A percentile compares a stretch with the other conserved stretches of the same genome.
phyloP scores from a whole-genome alignment of 2,797 vertebrate species.

The Lycodopsis pacificus region DNA sequence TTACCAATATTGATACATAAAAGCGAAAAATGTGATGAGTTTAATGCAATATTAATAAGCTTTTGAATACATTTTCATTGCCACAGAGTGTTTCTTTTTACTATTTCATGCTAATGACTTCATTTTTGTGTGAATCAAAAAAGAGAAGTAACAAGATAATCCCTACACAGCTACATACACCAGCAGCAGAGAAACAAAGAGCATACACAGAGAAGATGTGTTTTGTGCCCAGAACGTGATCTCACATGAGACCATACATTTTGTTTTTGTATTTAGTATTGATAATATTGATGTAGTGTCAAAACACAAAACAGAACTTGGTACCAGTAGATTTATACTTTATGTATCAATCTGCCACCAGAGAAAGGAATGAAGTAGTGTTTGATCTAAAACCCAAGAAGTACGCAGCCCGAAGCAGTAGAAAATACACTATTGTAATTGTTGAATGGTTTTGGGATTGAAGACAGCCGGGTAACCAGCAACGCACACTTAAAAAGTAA shows the following conservation, averaged over 20 bases:
- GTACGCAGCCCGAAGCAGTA: too few relatives aligned
- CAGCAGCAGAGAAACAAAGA: constrained; percentile 2
- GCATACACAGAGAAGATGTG: neutral
- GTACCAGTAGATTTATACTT: neutral
- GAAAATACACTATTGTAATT: neutral
- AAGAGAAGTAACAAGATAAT: neutral
- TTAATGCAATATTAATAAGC: neutral
- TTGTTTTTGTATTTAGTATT: too few relatives aligned
- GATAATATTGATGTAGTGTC: too few relatives aligned
- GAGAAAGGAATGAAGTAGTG: neutral
- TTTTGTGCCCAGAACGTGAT: neutral
- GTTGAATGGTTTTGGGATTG: neutral
- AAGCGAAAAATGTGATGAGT: neutral
- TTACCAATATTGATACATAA: neutral
- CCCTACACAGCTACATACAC: neutral
- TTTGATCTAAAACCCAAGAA: neutral
- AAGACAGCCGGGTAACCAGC: neutral
- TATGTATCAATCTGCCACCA: neutral
- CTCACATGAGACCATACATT: neutral
- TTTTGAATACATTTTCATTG: neutral
- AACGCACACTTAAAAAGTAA: neutral
- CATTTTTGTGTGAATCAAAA: neutral
- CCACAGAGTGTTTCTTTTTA: neutral
- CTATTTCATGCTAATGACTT: neutral
- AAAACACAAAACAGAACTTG: neutral